Evolutionary conservation across 92 coral and sea anemone genomes (phyloP).

Genomic region (Parazoanthus darwini): DNA sequence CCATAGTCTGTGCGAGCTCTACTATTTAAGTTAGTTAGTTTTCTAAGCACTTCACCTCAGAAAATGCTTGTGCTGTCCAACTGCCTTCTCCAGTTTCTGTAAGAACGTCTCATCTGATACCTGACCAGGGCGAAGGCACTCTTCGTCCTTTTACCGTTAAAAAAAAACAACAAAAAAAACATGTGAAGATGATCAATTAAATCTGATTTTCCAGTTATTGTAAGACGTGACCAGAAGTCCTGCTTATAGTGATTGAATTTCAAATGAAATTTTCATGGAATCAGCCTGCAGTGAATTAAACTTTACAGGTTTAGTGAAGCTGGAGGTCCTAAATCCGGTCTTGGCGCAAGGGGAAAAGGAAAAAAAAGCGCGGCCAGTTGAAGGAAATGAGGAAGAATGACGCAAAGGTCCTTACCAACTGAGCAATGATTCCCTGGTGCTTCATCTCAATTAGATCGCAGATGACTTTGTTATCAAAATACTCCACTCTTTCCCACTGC

Average conservation of each 20-base stretch:
- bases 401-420: conserved; percentile 60
- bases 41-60: conserved; percentile 64
- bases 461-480: conserved; percentile 95
- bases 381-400: background rate
- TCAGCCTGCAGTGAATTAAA: too few relatives aligned
- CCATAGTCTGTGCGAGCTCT: background rate
- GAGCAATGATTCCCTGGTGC: conserved; percentile 87
- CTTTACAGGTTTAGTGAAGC: background rate
- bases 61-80: conserved; percentile 92
- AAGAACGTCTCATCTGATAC: conserved; percentile 92
- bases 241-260: too few relatives aligned
- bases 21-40: background rate
- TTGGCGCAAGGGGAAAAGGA: too few relatives aligned
- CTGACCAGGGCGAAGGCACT: conserved; percentile 94
- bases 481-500: conserved; percentile 98
- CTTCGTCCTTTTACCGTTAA: conserved; percentile 80
- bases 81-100: conserved; percentile 77
- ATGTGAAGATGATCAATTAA: too few relatives aligned
- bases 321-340: background rate
- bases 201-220: background rate
- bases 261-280: too few relatives aligned
- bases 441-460: conserved; percentile 96
- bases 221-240: too few relatives aligned
- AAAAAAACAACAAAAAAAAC: background rate
- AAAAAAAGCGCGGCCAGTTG: background rate